Percentiles rank a stretch among this genome's conserved stretches.
Evolutionary conservation across 2,797 vertebrate species (phyloP).

Genomic region (Sebastes trivittatus): DNA sequence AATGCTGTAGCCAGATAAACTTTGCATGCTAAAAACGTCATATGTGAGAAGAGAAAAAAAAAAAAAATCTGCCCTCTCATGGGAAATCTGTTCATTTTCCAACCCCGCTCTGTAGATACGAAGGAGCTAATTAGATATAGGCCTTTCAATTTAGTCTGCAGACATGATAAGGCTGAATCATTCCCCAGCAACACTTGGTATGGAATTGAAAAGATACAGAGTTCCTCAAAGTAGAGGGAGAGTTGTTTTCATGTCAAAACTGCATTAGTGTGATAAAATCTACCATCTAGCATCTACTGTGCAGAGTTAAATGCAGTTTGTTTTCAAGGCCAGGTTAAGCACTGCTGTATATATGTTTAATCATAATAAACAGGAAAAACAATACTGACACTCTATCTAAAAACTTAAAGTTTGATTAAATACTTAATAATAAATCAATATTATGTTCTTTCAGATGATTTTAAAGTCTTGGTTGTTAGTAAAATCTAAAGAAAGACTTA

Average conservation of each 20-base stretch:
- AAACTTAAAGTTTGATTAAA: not conserved
- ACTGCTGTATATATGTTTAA: not conserved
- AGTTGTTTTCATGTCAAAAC: constrained; percentile 2
- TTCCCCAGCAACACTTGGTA: constrained; percentile 5
- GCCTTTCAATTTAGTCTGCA: constrained; percentile 46
- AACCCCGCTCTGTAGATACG: constrained; percentile 24
- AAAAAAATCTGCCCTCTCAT: constrained; percentile 6
- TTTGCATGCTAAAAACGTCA: not conserved
- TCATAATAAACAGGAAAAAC: not conserved
- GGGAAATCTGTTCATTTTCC: constrained; percentile 43
- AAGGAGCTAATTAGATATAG: constrained; percentile 44
- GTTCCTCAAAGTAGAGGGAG: constrained; percentile 4
- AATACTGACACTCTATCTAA: not conserved
- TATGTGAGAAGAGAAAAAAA: not conserved
- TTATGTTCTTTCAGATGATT: not conserved
- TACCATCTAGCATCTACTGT: too few relatives aligned
- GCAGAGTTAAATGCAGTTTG: not conserved
- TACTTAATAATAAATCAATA: too few relatives aligned
- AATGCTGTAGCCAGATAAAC: not conserved
- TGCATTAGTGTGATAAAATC: not conserved
- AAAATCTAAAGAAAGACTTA: constrained; percentile 13
- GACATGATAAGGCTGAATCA: constrained; percentile 37
- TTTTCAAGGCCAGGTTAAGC: not conserved
- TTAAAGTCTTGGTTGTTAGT: not conserved
- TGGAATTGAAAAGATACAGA: constrained; percentile 42